Evolutionary conservation across 2,113 vertebrate genomes (phyloP).

Genomic region (Passer montanus): DNA sequence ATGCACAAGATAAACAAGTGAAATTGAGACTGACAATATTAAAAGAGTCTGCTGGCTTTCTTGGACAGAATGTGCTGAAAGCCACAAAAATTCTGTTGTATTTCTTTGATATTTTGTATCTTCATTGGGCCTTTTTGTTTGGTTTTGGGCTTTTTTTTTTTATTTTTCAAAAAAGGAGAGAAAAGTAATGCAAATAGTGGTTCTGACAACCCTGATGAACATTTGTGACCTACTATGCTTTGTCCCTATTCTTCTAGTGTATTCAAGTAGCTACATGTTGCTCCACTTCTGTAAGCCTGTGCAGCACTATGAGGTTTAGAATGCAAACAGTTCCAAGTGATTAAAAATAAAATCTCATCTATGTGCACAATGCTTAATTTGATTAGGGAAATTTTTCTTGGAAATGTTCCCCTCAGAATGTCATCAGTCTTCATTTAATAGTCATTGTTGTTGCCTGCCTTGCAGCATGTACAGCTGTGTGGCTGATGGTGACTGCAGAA

Average conservation of each 20-base stretch:
- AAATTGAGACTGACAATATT: neutral
- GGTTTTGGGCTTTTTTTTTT: neutral
- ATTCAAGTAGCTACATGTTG: neutral
- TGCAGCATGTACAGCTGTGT: neutral
- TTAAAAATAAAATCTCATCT: neutral
- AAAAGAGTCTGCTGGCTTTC: neutral
- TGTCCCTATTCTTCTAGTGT: neutral
- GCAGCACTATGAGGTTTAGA: neutral
- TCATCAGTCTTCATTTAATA: neutral
- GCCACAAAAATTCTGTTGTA: neutral
- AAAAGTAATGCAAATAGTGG: neutral
- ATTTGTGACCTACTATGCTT: neutral
- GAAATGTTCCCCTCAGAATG: neutral
- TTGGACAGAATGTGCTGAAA: neutral
- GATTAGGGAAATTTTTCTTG: neutral
- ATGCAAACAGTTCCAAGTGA: neutral
- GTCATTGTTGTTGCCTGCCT: neutral
- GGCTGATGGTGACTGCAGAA: neutral
- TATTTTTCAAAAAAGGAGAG: accelerated
- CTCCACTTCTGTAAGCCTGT: neutral
- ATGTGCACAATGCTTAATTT: neutral
- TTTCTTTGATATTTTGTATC: neutral
- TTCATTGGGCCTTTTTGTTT: neutral
- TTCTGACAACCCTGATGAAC: neutral
- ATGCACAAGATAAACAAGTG: neutral